Evolutionary conservation across 2,888 invertebrate genomes (phyloP).

Genomic region (Cremastinae sp.): DNA sequence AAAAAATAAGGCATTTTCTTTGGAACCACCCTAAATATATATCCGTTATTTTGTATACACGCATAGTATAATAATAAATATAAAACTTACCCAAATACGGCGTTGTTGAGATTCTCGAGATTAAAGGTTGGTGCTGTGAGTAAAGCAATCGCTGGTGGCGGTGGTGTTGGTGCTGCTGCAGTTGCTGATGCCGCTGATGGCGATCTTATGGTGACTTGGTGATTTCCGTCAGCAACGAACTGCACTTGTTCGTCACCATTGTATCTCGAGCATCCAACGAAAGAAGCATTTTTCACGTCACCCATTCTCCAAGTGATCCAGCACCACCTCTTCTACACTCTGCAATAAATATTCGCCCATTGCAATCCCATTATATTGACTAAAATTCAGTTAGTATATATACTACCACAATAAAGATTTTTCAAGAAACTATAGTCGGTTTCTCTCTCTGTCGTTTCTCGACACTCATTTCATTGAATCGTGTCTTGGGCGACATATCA

Average conservation of each 20-base stretch:
- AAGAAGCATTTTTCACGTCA: constrained; percentile 76
- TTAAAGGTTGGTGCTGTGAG: constrained; percentile 79
- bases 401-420: neutral
- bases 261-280: constrained; percentile 73
- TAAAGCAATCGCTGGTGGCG: too few species aligned
- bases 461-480: too few species aligned
- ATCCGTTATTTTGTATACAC: constrained; percentile 11
- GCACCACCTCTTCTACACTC: constrained; percentile 52
- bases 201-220: constrained; percentile 79
- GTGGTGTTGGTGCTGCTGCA: too few species aligned
- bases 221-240: constrained; percentile 76
- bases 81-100: constrained; percentile 84
- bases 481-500: too few species aligned
- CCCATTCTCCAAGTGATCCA: constrained; percentile 71
- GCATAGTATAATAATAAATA: too few species aligned
- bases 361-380: constrained; percentile 7
- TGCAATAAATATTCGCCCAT: constrained; percentile 37
- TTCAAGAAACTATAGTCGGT: constrained; percentile 19
- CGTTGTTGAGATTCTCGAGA: constrained; percentile 86
- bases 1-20: too few species aligned
- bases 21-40: too few species aligned
- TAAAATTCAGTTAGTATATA: neutral
- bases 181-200: too few species aligned
- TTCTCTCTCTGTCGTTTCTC: too few species aligned
- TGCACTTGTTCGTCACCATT: constrained; percentile 78